Conservation (phyloP, 2,797 vertebrate species). For the Rhinella marina region DNA sequence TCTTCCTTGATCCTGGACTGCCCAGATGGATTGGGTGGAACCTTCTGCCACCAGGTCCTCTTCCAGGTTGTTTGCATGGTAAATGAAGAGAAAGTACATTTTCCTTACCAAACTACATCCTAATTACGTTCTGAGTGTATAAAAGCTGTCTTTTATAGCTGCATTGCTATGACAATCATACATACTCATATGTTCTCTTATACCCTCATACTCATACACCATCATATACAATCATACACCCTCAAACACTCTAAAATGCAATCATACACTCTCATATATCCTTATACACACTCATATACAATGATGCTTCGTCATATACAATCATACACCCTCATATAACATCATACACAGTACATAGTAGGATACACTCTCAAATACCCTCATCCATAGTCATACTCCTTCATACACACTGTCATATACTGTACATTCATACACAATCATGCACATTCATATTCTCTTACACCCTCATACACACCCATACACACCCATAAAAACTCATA, state of each 20-base stretch:
- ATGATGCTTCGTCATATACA: neutral
- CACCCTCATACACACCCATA: too few species aligned
- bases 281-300: neutral
- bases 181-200: neutral
- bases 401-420: neutral
- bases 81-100: too few species aligned
- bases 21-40: too few species aligned
- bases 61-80: too few species aligned
- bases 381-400: neutral
- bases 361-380: too few species aligned
- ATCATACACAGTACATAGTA: neutral
- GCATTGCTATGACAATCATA: neutral
- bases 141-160: too few species aligned
- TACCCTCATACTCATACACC: neutral
- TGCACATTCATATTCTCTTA: neutral
- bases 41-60: too few species aligned
- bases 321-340: neutral
- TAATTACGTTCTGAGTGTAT: too few species aligned
- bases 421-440: neutral
- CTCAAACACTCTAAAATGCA: neutral
- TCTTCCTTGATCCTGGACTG: too few species aligned
- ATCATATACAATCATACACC: neutral
- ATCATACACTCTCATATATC: too few species aligned
- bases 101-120: too few species aligned
- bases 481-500: too few species aligned